Percentiles rank a stretch among this genome's conserved stretches.
Conservation (phyloP, 2,797 vertebrate genomes). For the Vultur gryphus region DNA sequence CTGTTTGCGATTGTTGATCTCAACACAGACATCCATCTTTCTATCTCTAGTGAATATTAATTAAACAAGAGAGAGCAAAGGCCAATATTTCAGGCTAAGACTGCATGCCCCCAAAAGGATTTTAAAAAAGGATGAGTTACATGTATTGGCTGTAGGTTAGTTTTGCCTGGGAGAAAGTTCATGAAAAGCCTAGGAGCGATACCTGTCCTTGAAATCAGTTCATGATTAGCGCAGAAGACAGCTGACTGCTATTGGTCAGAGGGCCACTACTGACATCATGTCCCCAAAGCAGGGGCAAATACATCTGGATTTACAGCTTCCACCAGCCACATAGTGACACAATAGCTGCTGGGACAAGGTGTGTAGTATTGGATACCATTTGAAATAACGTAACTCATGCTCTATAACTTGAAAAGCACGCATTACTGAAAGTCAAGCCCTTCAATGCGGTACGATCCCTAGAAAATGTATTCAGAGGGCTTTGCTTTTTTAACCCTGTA, state of each 20-base stretch:
- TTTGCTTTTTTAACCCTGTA: not conserved
- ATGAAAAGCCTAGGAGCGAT: not conserved
- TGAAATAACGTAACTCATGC: not conserved
- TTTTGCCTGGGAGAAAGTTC: not conserved
- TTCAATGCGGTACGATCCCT: not conserved
- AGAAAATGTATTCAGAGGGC: not conserved
- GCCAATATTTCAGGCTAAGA: not conserved
- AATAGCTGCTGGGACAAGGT: not conserved
- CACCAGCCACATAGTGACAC: not conserved
- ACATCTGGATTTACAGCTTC: not conserved
- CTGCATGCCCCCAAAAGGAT: not conserved
- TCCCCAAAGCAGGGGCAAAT: not conserved
- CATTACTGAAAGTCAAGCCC: not conserved
- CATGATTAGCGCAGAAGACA: not conserved
- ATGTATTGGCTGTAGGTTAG: not conserved
- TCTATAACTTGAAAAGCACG: not conserved
- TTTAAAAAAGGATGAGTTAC: not conserved
- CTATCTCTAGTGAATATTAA: not conserved
- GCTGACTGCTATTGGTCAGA: slow-evolving; percentile 4
- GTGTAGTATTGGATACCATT: not conserved
- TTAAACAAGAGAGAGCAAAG: not conserved
- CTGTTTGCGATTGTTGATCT: not conserved
- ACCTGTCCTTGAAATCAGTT: not conserved
- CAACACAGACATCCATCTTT: not conserved
- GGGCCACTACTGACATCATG: not conserved